Percentiles rank a stretch among this genome's conserved stretches.
phyloP scores from a whole-genome alignment of 2,888 invertebrate species.

The Xestia c-nigrum region DNA sequence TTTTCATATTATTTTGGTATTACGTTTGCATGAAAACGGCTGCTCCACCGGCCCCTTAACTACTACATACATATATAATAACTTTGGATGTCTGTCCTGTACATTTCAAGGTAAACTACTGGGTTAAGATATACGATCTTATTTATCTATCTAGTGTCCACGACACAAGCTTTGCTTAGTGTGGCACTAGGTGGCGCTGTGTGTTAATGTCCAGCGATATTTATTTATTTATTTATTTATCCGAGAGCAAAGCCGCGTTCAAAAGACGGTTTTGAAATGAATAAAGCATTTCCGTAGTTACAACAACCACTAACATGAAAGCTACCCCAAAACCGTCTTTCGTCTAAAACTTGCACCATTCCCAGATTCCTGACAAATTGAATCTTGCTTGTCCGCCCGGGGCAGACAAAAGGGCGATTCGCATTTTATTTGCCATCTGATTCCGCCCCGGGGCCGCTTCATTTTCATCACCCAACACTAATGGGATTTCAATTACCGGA shows the following conservation, averaged over 20 bases:
- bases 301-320: neutral
- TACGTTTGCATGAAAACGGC: too few relatives aligned
- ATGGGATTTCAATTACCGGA: conserved; percentile 82
- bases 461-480: conserved; percentile 79
- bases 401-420: conserved; percentile 87
- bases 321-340: conserved; percentile 9
- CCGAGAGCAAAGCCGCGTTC: neutral
- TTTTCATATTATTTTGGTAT: too few relatives aligned
- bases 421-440: conserved; percentile 88
- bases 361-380: conserved; percentile 86
- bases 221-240: too few relatives aligned
- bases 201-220: too few relatives aligned
- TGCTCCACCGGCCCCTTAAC: too few relatives aligned
- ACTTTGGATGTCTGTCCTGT: too few relatives aligned
- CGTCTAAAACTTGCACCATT: conserved; percentile 65
- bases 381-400: conserved; percentile 84
- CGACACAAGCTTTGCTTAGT: too few relatives aligned
- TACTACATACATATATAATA: too few relatives aligned
- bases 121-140: too few relatives aligned
- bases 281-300: neutral
- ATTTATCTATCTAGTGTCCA: too few relatives aligned
- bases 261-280: neutral
- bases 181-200: too few relatives aligned
- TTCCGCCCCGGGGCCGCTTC: conserved; percentile 76
- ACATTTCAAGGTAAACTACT: too few relatives aligned